Evolutionary conservation across 2,797 vertebrate species (phyloP).

Genomic region (Epinephelus awoara): DNA sequence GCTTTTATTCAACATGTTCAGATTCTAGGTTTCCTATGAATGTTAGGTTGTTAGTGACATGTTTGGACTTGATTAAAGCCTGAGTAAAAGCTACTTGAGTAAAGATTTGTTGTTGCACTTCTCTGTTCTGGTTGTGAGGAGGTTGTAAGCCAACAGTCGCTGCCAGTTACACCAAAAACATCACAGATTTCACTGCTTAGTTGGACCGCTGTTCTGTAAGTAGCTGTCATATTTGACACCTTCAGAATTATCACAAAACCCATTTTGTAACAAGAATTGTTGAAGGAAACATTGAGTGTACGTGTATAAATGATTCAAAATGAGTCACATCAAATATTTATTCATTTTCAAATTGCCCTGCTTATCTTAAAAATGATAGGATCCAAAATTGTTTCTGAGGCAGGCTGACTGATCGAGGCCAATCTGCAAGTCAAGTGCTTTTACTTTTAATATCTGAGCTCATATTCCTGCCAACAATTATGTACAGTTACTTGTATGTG

Average conservation of each 20-base stretch:
- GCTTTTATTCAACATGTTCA: neutral
- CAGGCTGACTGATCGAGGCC: too few relatives aligned
- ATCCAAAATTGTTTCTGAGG: too few relatives aligned
- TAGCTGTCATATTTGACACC: neutral
- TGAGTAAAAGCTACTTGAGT: too few relatives aligned
- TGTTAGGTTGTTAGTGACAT: too few relatives aligned
- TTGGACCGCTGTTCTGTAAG: neutral
- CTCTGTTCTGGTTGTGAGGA: neutral
- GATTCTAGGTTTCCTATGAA: neutral
- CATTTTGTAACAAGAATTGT: neutral
- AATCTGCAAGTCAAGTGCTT: too few relatives aligned
- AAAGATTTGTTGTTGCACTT: too few relatives aligned
- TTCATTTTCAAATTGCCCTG: too few relatives aligned
- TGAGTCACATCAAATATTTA: neutral
- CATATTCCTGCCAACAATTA: neutral
- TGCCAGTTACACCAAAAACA: neutral
- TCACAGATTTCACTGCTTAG: slow-evolving; percentile 1
- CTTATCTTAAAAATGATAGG: too few relatives aligned
- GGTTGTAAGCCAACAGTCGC: neutral
- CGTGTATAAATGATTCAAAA: neutral
- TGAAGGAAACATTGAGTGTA: neutral
- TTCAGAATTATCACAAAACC: slow-evolving; percentile 2
- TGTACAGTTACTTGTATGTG: too few relatives aligned
- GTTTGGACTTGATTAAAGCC: too few relatives aligned
- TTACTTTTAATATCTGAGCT: too few relatives aligned